Evolutionary conservation across 2,797 vertebrate genomes (phyloP), one percentile per base, ranked within the genome.

Genomic region (Ctenopoma kingsleyae): DNA sequence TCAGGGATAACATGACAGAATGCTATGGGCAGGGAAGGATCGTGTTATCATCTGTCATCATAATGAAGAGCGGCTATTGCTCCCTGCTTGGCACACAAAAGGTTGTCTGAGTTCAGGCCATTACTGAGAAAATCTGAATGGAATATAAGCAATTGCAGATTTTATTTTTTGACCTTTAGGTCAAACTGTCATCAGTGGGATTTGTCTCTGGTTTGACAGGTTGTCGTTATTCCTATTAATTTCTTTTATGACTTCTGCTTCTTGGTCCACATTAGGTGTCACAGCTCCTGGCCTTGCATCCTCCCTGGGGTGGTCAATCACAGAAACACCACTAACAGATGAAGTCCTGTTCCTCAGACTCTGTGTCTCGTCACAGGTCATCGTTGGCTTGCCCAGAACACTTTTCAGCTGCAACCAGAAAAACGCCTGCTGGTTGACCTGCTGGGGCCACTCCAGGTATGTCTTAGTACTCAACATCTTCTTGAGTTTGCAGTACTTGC

Each of bases 361-460:
- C 19, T 54, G 20, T 1, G 2, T 6, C 11, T 59, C 17, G 16
- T 75, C 60, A 22, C 46, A 66, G 13, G 58, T 67, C 10, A 55
- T 43, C 0, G 53, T 74, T 0, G 94, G 94, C 64, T 80, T 94
- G 3, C 95, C 96, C 79, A 97, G 74, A 12, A 95, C 93, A 1
- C 87, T 93, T 5, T 52, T 92, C 9, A 97, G 88, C 86, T 97
- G 96, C 0, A 89, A 76, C 96, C 96, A 97, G 87, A 97, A 97
- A 67, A 96, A 97, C 0, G 67, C 76, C 58, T 94, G 93, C 17
- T 95, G 92, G 30, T 84, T 93, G 3, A 74, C 71, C 52, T 96
- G 94, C 10, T 80, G 74, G 0, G 96, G 96, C 96, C 96, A 97
- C 86, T 97, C 96, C 73, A 97, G 85, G 85, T 96, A 97, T 0